Evolutionary conservation across 1,140 invertebrate species (phyloP), one percentile per base, ranked within the genome.

Genomic region (Neoseiulus cucumeris): DNA sequence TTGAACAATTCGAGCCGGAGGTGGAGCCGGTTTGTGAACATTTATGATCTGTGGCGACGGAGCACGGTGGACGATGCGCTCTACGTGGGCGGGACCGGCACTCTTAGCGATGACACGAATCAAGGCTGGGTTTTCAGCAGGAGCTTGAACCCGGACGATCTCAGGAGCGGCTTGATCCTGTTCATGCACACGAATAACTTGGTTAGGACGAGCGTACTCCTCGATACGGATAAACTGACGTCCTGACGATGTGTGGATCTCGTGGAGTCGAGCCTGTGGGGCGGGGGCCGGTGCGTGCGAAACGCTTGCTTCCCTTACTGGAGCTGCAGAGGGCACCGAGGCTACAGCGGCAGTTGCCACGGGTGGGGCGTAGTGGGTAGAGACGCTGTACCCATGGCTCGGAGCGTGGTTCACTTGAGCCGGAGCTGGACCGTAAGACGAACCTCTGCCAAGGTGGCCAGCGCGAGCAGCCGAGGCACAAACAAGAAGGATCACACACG

Each of bases 141-240:
- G 51, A 59, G 51, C 51, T 17, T 59, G 51, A 25, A 59, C 51
- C 51, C 33, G 14, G 33, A 59, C 22, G 51, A 59, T 59, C 51
- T 59, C 51, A 20, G 51, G 51, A 9, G 22, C 25, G 12, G 25
- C 51, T 20, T 59, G 51, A 2, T 25, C 25, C 17, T 25, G 25
- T 20, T 59, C 51, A 9, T 59, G 51, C 4, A 59, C 51, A 25
- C 51, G 51, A 9, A 59, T 59, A 1, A 59, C 4, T 25, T 59
- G 51, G 17, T 25, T 33, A 14, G 51, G 51, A 4, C 51, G 14
- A 25, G 14, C 33, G 51, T 59, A 59, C 22, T 59, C 51, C 51
- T 59, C 51, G 51, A 59, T 17, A 17, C 51, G 51, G 22, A 59
- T 59, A 14, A 29, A 33, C 51, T 59, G 51, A 25, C 22, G 14